Percentiles rank a stretch among this genome's conserved stretches.
Conservation (phyloP, 2,888 invertebrate genomes). For the Iphiclides podalirius region DNA sequence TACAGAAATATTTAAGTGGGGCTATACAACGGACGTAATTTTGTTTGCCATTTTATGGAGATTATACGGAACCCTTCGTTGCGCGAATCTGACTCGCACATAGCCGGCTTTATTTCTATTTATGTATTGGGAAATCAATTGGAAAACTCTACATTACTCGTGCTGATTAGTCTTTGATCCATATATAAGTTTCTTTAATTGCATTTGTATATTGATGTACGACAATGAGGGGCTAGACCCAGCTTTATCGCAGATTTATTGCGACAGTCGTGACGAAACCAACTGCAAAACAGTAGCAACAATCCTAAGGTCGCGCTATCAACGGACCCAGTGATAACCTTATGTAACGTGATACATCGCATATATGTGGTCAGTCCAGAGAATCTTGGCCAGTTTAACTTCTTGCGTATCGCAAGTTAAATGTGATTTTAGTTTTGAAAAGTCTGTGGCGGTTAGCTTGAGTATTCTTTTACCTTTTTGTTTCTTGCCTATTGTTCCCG, state of each 20-base stretch:
- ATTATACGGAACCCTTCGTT: no score
- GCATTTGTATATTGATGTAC: not conserved
- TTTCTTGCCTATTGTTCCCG: slow-evolving; percentile 29
- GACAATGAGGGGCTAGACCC: slow-evolving; percentile 8
- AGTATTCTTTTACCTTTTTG: not conserved
- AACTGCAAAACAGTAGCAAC: slow-evolving; percentile 9
- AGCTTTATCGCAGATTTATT: slow-evolving; percentile 3
- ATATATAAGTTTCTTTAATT: no score
- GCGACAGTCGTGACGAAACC: slow-evolving; percentile 8
- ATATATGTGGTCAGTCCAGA: slow-evolving; percentile 51
- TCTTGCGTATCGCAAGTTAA: slow-evolving; percentile 35
- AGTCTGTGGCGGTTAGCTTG: slow-evolving; percentile 42
- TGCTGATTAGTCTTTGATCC: no score
- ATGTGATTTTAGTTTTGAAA: slow-evolving; percentile 41
- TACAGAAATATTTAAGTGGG: no score
- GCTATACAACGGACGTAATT: no score
- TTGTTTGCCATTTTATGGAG: no score
- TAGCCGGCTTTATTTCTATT: no score
- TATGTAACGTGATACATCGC: slow-evolving; percentile 43
- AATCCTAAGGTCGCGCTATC: slow-evolving; percentile 43
- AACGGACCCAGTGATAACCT: slow-evolving; percentile 57
- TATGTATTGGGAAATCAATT: no score
- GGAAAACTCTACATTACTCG: no score
- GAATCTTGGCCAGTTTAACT: slow-evolving; percentile 51
- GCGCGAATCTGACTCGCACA: no score